Percentiles rank a stretch among this genome's conserved stretches.
Conservation (phyloP, 2,888 invertebrate genomes). For the Athalia circularis region DNA sequence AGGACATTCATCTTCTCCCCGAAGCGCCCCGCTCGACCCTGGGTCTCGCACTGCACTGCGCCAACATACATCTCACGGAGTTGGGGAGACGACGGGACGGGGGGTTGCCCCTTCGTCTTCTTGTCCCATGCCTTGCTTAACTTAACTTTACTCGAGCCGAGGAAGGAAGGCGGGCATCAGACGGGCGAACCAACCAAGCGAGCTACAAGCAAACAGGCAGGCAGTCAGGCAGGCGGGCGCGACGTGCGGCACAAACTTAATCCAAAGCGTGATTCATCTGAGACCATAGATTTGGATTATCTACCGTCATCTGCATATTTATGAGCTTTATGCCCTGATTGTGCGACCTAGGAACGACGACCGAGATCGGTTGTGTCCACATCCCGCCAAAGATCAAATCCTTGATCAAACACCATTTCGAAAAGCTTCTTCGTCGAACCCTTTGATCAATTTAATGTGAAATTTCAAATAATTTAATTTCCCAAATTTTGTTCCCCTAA, state of each 20-base stretch:
- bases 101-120: conserved; percentile 65
- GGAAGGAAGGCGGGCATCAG: conserved; percentile 46
- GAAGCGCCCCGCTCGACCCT: conserved; percentile 18
- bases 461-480: too few relatives aligned
- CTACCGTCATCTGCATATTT: conserved; percentile 71
- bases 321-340: conserved; percentile 62
- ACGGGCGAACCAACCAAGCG: not conserved
- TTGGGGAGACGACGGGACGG: conserved; percentile 44
- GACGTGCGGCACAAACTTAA: conserved; percentile 57
- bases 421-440: not conserved
- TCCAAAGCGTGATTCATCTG: conserved; percentile 67
- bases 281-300: conserved; percentile 70
- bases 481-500: not conserved
- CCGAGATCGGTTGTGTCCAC: conserved; percentile 3
- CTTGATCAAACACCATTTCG: not conserved
- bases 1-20: conserved; percentile 73
- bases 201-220: conserved; percentile 34
- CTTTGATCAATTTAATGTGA: not conserved
- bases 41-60: conserved; percentile 19
- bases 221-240: conserved; percentile 28
- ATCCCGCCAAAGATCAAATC: not conserved
- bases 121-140: conserved; percentile 65
- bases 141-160: conserved; percentile 67
- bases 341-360: conserved; percentile 36
- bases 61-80: conserved; percentile 60